These are phyloP conservation scores for Aphelinus certus DNA, from an alignment of 1,140 invertebrate genomes.

Conservation along the genomic window DNA sequence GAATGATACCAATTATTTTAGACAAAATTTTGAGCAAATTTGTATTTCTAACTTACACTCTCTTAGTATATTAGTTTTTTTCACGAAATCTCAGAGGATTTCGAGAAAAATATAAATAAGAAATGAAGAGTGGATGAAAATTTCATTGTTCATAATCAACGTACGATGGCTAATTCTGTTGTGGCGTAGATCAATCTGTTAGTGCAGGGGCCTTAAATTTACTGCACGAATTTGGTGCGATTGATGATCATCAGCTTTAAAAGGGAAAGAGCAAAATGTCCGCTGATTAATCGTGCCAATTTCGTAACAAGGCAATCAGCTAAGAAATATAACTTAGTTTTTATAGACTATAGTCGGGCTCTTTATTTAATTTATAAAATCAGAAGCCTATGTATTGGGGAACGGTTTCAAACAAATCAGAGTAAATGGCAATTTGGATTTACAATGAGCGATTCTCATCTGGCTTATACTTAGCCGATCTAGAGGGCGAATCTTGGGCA, in stretches of 20 bases:
- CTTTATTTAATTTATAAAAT: conserved; percentile 47
- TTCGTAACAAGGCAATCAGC: conserved; percentile 65
- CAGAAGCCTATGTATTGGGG: conserved; percentile 18
- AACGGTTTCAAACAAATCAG: neutral
- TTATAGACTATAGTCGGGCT: conserved; percentile 58
- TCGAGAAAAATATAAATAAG: conserved; percentile 33
- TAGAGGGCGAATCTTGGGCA: conserved; percentile 50
- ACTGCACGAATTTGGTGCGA: conserved; percentile 51
- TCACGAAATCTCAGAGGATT: no score
- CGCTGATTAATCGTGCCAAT: conserved; percentile 35
- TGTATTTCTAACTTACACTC: no score
- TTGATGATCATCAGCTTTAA: conserved; percentile 1
- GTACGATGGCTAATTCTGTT: conserved; percentile 46
- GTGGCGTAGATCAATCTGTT: conserved; percentile 65
- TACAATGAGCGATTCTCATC: conserved; percentile 25
- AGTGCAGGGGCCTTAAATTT: conserved; percentile 67
- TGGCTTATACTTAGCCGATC: conserved; percentile 18
- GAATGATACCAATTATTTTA: no score
- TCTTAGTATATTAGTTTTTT: no score
- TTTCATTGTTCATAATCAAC: conserved; percentile 22
- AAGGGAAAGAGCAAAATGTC: conserved; percentile 9
- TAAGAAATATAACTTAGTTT: conserved; percentile 66
- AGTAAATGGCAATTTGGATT: neutral
- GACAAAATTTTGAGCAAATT: no score
- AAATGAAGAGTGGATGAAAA: neutral